Conservation (phyloP, 2,888 invertebrate species). For the Melanophora roralis region DNA sequence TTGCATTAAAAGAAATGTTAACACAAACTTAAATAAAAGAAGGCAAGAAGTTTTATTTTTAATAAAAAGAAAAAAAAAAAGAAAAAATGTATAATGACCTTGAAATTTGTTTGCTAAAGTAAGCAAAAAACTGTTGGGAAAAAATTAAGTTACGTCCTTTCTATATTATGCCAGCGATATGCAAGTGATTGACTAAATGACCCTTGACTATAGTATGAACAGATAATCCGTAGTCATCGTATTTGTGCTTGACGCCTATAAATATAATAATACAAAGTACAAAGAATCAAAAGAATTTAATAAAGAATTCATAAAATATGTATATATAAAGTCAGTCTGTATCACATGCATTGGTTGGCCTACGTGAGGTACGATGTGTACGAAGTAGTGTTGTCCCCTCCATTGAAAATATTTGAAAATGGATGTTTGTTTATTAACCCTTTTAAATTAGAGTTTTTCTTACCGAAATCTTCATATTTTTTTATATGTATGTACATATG, state of each 20-base stretch:
- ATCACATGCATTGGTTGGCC: slow-evolving; percentile 18
- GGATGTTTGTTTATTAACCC: neutral
- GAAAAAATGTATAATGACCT: too few species aligned
- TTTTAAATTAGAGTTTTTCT: neutral
- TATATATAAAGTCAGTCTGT: neutral
- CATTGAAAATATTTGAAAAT: neutral
- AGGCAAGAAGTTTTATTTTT: too few species aligned
- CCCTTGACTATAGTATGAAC: neutral
- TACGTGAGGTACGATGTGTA: slow-evolving; percentile 53
- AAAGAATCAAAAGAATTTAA: slow-evolving; percentile 9
- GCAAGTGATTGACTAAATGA: neutral
- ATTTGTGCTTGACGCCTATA: slow-evolving; percentile 4
- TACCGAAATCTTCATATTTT: neutral
- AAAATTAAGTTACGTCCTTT: too few species aligned
- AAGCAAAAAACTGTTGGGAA: too few species aligned
- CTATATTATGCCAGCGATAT: too few species aligned
- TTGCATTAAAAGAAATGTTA: too few species aligned
- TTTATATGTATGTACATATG: neutral
- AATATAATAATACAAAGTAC: slow-evolving; percentile 22
- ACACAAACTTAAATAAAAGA: too few species aligned
- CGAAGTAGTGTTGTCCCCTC: slow-evolving; percentile 9
- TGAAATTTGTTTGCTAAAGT: too few species aligned
- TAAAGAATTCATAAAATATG: neutral
- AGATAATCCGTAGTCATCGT: slow-evolving; percentile 16
- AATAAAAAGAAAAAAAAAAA: too few species aligned